Conservation (phyloP, 2,888 invertebrate species). For the Hemaris fuciformis region DNA sequence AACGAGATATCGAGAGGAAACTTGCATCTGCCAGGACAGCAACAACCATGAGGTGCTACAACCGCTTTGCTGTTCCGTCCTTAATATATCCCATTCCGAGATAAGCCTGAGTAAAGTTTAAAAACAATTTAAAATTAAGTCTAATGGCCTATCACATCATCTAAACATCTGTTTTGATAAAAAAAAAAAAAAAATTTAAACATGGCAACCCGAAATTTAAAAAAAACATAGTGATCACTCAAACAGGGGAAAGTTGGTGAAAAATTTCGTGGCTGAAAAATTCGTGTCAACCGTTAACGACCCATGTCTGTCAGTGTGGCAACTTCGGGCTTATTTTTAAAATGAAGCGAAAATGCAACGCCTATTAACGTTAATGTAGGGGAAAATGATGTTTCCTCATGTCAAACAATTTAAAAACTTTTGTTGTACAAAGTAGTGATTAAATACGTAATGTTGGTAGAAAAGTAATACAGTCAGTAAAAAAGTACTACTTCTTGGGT, state of each 20-base stretch:
- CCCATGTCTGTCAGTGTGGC: slow-evolving; percentile 57
- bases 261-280: slow-evolving; percentile 54
- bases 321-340: slow-evolving; percentile 48
- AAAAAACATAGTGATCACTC: slow-evolving; percentile 63
- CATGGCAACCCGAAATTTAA: slow-evolving; percentile 24
- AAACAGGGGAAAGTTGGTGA: slow-evolving; percentile 53
- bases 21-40: too few species aligned
- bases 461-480: too few species aligned
- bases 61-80: too few species aligned
- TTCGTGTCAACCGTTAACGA: slow-evolving; percentile 61
- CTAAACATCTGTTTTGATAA: too few species aligned
- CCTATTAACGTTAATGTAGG: slow-evolving; percentile 52
- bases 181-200: too few species aligned
- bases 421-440: neutral
- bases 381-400: neutral
- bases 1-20: too few species aligned
- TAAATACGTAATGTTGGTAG: neutral
- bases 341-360: slow-evolving; percentile 57
- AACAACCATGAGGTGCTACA: too few species aligned
- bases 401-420: slow-evolving; percentile 15
- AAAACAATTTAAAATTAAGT: too few species aligned
- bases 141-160: too few species aligned
- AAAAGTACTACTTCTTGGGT: too few species aligned
- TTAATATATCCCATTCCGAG: too few species aligned
- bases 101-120: too few species aligned